Conservation (phyloP, 2,113 vertebrate genomes). For the Myiagra hebetior region DNA sequence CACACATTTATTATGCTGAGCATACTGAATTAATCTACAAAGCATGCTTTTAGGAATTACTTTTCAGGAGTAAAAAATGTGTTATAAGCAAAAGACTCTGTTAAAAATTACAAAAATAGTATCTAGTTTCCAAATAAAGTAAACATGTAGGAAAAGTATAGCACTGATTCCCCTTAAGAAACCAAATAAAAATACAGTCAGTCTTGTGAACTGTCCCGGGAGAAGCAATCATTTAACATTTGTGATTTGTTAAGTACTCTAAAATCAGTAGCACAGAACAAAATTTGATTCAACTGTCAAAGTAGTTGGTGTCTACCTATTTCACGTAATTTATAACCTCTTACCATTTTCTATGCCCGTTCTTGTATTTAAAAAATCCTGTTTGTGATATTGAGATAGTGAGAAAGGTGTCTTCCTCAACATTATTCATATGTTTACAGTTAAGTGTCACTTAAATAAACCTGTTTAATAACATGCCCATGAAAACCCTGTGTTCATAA, state of each 20-base stretch:
- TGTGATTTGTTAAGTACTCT: not conserved
- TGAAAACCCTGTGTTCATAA: not conserved
- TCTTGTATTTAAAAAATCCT: not conserved
- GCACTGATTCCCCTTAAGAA: not conserved
- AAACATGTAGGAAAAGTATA: not conserved
- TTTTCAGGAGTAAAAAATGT: conserved; percentile 52
- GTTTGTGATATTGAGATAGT: not conserved
- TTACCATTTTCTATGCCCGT: not conserved
- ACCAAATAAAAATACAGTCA: not conserved
- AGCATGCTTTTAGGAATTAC: not conserved
- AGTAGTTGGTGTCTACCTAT: not conserved
- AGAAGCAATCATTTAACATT: not conserved
- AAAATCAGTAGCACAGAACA: not conserved
- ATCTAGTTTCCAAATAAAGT: not conserved
- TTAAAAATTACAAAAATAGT: not conserved
- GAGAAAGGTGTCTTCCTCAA: not conserved
- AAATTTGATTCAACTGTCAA: not conserved
- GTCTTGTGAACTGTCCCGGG: not conserved
- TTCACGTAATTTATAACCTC: not conserved
- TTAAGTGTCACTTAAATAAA: not conserved
- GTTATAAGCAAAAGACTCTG: not conserved
- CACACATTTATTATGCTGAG: not conserved
- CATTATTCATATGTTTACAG: not conserved
- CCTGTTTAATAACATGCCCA: not conserved
- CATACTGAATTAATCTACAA: not conserved